Conservation (phyloP, 2,888 invertebrate genomes). For the Mesodorylaimus sp. region DNA sequence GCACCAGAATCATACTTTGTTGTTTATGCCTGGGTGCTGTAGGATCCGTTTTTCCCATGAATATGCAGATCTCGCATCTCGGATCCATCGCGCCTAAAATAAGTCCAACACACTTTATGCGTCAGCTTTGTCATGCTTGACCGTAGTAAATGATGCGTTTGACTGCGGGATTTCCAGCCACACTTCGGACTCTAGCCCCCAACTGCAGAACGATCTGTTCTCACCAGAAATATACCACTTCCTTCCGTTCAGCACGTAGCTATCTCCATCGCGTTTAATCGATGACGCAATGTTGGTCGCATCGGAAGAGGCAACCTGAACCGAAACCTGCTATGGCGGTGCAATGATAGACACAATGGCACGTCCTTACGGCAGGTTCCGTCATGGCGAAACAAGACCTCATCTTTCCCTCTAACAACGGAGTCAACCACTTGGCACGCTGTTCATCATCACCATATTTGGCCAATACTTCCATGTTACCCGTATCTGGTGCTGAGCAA, state of each 20-base stretch:
- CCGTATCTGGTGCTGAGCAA: conserved; percentile 37
- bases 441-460: conserved; percentile 34
- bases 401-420: conserved; percentile 32
- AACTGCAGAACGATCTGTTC: conserved; percentile 16
- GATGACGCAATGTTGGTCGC: conserved; percentile 36
- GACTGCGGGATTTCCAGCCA: not conserved
- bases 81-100: conserved; percentile 33
- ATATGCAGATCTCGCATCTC: conserved; percentile 33
- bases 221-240: conserved; percentile 36
- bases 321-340: not conserved
- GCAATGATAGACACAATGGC: not conserved
- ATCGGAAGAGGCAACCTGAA: conserved; percentile 35
- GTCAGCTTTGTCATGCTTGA: no score
- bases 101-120: conserved; percentile 7
- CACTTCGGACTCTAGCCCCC: not conserved
- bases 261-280: conserved; percentile 31
- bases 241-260: conserved; percentile 35
- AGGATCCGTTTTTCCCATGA: conserved; percentile 36
- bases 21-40: conserved; percentile 29
- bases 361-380: conserved; percentile 22
- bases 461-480: conserved; percentile 37
- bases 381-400: conserved; percentile 36
- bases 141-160: not conserved
- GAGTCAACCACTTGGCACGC: conserved; percentile 30
- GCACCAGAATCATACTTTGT: conserved; percentile 37